Evolutionary conservation across 2,113 vertebrate genomes (phyloP).

Genomic region (Sphyrna mokarran): DNA sequence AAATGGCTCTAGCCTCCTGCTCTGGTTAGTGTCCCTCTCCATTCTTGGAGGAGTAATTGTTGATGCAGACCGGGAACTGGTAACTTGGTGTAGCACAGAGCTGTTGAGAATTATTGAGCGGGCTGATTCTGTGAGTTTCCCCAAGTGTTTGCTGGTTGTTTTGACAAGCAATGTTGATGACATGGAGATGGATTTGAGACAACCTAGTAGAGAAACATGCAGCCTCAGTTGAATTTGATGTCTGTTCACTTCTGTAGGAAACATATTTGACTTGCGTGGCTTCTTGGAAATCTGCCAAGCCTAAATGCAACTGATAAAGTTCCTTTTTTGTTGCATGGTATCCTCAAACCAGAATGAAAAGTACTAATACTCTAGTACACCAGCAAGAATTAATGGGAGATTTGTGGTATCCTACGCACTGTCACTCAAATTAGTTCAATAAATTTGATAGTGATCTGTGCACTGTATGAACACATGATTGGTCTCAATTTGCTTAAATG

Average conservation of each 20-base stretch:
- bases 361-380: not conserved
- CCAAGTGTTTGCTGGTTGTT: not conserved
- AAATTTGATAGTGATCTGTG: not conserved
- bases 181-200: not conserved
- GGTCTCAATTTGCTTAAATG: not conserved
- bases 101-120: not conserved
- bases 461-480: not conserved
- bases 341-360: not conserved
- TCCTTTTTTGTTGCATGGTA: not conserved
- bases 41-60: not conserved
- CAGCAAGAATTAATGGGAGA: not conserved
- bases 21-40: not conserved
- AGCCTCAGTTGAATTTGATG: not conserved
- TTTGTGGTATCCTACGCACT: not conserved
- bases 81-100: not conserved
- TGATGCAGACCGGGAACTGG: not conserved
- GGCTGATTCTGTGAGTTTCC: not conserved
- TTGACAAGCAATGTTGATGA: not conserved
- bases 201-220: not conserved
- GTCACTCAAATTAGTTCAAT: not conserved
- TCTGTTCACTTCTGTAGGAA: not conserved
- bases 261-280: not conserved
- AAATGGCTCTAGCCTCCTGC: not conserved
- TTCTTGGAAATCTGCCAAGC: not conserved
- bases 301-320: not conserved